Evolutionary conservation across 1,140 invertebrate species (phyloP).

Genomic region (Drosophila ironensis): DNA sequence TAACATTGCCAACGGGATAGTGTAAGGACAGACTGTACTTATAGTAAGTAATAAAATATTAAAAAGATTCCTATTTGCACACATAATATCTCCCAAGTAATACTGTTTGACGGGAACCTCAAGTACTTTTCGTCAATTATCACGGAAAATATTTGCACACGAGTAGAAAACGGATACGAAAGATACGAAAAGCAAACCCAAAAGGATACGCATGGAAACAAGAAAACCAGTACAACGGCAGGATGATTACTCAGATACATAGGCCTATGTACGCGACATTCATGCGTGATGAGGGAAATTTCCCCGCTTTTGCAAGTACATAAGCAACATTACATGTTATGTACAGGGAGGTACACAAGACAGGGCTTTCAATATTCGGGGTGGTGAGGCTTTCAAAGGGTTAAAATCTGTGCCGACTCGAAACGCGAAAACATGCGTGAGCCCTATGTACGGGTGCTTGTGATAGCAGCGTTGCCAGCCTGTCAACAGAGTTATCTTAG

Average conservation of each 20-base stretch:
- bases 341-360: constrained; percentile 2
- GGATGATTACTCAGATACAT: constrained; percentile 9
- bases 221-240: neutral
- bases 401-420: constrained; percentile 71
- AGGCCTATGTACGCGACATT: constrained; percentile 44
- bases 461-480: constrained; percentile 67
- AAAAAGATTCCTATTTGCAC: no score
- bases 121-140: constrained; percentile 55
- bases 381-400: constrained; percentile 56
- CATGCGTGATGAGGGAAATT: constrained; percentile 72
- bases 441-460: constrained; percentile 13
- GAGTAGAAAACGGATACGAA: neutral
- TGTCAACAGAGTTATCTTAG: constrained; percentile 51
- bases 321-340: constrained; percentile 12
- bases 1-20: no score
- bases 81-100: neutral
- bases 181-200: constrained; percentile 7
- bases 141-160: constrained; percentile 29
- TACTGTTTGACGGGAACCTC: constrained; percentile 13
- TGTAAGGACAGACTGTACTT: no score
- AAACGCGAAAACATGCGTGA: constrained; percentile 58
- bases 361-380: constrained; percentile 39
- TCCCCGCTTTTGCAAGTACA: constrained; percentile 54
- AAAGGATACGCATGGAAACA: constrained; percentile 33
- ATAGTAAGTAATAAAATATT: no score